phyloP scores from a whole-genome alignment of 2,888 invertebrate genomes.

The Gandaritis pyraliata region DNA sequence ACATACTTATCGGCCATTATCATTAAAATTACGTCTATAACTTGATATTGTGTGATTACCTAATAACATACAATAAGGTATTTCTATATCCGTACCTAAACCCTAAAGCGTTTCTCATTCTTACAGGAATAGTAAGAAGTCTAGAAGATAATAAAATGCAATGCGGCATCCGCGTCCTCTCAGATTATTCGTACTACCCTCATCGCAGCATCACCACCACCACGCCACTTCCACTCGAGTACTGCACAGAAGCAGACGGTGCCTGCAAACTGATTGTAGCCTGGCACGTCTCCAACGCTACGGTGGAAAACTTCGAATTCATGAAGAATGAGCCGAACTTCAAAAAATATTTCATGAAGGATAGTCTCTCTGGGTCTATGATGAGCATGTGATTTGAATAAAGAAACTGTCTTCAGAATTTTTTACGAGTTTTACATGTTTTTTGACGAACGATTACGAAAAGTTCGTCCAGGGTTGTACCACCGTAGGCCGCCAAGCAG shows the following conservation, averaged over 20 bases:
- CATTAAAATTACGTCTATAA: no score
- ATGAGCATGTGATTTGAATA: constrained; percentile 20
- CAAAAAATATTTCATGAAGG: constrained; percentile 64
- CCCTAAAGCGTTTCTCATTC: constrained; percentile 9
- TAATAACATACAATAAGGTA: no score
- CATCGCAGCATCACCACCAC: constrained; percentile 44
- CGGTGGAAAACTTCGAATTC: constrained; percentile 74
- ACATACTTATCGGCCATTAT: no score
- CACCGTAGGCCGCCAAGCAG: no score
- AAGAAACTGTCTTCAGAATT: neutral
- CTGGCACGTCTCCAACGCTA: constrained; percentile 71
- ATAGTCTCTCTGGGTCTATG: constrained; percentile 1
- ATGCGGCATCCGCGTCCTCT: constrained; percentile 66
- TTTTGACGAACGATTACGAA: no score
- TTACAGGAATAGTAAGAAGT: constrained; percentile 61
- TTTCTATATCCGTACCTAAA: no score
- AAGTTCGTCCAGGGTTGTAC: no score
- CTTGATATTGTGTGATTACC: no score
- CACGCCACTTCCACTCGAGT: constrained; percentile 62
- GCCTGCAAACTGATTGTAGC: constrained; percentile 70
- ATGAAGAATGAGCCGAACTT: constrained; percentile 66
- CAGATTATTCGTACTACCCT: constrained; percentile 74
- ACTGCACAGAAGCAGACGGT: constrained; percentile 66
- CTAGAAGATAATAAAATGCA: constrained; percentile 60
- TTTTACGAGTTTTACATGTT: no score